Percentiles rank a stretch among this genome's conserved stretches.
phyloP scores from a whole-genome alignment of 2,888 invertebrate species.

The Cactoblastis cactorum region DNA sequence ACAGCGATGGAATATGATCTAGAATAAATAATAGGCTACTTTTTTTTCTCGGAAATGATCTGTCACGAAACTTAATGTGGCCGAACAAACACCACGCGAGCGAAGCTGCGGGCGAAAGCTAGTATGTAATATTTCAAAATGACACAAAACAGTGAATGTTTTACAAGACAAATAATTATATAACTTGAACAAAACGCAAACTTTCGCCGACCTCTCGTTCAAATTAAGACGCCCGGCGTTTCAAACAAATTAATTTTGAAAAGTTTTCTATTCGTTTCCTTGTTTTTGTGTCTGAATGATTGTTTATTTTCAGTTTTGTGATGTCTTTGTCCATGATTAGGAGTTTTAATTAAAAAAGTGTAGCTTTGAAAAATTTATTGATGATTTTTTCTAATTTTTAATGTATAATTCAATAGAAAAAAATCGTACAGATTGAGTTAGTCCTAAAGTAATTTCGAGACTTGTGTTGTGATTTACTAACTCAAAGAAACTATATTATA shows the following conservation, averaged over 20 bases:
- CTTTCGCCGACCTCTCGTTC: conserved; percentile 1
- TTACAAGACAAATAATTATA: conserved; percentile 8
- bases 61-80: too few relatives aligned
- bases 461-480: too few relatives aligned
- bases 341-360: background rate
- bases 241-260: conserved; percentile 4
- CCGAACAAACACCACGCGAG: too few relatives aligned
- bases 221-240: background rate
- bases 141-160: background rate
- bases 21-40: too few relatives aligned
- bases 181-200: conserved; percentile 4
- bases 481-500: too few relatives aligned
- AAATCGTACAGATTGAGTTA: too few relatives aligned
- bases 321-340: background rate
- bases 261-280: conserved; percentile 5
- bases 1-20: too few relatives aligned
- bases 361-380: background rate
- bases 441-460: too few relatives aligned
- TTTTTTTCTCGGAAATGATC: too few relatives aligned
- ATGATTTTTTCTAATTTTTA: background rate
- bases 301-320: background rate
- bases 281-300: background rate
- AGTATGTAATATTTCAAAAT: background rate
- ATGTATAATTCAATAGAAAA: too few relatives aligned
- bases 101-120: too few relatives aligned